phyloP scores from a whole-genome alignment of 2,888 invertebrate species.

The Amorpha juglandis region DNA sequence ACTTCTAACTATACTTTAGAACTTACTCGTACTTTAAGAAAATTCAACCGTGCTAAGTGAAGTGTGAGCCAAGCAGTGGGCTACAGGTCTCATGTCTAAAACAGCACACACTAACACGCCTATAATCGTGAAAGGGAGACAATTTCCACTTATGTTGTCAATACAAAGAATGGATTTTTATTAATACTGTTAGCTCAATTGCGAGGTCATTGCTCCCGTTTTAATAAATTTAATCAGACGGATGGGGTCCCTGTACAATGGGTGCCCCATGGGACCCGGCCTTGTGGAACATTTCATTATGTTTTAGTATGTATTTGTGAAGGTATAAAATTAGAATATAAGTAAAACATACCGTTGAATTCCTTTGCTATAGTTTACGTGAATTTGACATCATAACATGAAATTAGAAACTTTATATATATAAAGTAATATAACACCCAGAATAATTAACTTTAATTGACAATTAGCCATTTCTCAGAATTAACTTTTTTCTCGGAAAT shows the following conservation, averaged over 20 bases:
- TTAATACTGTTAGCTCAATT: slow-evolving; percentile 24
- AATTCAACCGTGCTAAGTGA: not conserved
- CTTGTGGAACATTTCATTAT: not conserved
- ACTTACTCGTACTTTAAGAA: too few species aligned
- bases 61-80: too few species aligned
- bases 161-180: slow-evolving; percentile 15
- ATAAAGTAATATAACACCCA: too few species aligned
- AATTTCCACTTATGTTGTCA: slow-evolving; percentile 3
- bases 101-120: not conserved
- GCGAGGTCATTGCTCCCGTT: slow-evolving; percentile 41
- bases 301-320: not conserved
- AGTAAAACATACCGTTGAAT: not conserved
- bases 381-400: too few species aligned
- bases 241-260: slow-evolving; percentile 34
- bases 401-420: too few species aligned
- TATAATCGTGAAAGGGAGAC: not conserved
- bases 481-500: too few species aligned
- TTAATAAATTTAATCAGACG: slow-evolving; percentile 49
- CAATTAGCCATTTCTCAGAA: too few species aligned
- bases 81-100: not conserved
- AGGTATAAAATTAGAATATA: not conserved
- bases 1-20: too few species aligned
- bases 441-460: too few species aligned
- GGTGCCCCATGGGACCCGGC: slow-evolving; percentile 35
- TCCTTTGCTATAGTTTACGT: too few species aligned